Conservation (phyloP, 2,797 vertebrate genomes). For the Merluccius polli region DNA sequence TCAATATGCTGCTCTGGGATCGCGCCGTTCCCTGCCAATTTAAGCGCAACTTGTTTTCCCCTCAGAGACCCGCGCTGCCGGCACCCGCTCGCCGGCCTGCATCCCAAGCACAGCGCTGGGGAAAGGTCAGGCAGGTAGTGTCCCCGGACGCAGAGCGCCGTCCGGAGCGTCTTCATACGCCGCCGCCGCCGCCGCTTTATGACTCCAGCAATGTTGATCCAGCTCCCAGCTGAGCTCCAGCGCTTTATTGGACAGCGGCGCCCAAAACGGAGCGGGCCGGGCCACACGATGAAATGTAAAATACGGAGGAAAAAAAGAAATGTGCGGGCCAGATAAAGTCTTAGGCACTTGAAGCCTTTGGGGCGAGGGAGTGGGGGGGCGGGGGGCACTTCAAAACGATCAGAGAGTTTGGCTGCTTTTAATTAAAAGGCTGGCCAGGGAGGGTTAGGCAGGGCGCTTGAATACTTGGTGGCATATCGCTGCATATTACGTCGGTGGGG, state of each 20-base stretch:
- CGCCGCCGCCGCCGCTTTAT: conserved; percentile 11
- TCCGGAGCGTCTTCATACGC: neutral
- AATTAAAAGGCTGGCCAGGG: neutral
- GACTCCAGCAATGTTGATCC: conserved; percentile 28
- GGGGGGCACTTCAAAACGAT: neutral
- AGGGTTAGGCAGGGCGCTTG: neutral
- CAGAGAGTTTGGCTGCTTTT: neutral
- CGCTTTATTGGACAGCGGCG: neutral
- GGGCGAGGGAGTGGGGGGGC: neutral
- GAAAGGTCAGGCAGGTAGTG: conserved; percentile 56
- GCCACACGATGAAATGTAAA: too few species aligned
- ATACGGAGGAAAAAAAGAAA: too few species aligned
- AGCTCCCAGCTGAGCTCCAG: conserved; percentile 34
- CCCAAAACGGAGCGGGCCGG: too few species aligned
- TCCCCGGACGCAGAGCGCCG: conserved; percentile 9
- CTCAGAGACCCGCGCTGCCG: conserved; percentile 36
- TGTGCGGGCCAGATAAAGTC: neutral
- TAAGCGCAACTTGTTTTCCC: conserved; percentile 45
- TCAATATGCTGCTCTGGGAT: conserved; percentile 39
- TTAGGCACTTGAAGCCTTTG: neutral
- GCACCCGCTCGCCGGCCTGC: conserved; percentile 38
- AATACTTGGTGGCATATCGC: neutral
- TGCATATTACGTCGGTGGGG: neutral
- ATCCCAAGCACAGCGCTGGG: conserved; percentile 39
- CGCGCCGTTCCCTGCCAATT: conserved; percentile 43